Evolutionary conservation across 2,797 vertebrate genomes (phyloP).

Genomic region (Chelonia mydas): DNA sequence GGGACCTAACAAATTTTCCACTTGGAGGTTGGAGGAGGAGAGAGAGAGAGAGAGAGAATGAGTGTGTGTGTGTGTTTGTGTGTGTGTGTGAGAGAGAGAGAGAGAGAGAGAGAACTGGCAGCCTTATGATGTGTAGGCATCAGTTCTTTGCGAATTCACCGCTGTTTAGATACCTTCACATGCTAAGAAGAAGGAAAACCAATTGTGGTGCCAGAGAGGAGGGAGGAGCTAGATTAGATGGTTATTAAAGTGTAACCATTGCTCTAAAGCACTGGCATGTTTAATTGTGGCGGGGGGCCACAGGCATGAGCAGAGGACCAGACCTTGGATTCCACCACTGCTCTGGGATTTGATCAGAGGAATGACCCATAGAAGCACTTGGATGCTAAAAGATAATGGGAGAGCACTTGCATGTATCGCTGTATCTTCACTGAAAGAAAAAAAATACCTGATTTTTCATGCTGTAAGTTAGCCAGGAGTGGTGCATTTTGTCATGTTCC

Average conservation of each 20-base stretch:
- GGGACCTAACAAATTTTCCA: not conserved
- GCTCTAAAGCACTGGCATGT: not conserved
- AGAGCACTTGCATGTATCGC: not conserved
- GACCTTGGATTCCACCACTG: not conserved
- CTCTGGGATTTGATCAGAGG: not conserved
- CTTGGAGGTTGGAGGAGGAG: not conserved
- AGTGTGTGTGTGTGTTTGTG: no score
- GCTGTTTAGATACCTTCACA: not conserved
- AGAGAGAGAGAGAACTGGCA: no score
- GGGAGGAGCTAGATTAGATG: not conserved
- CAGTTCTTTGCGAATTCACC: not conserved
- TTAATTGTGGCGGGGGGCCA: not conserved
- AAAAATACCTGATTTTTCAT: not conserved
- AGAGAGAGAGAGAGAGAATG: no score
- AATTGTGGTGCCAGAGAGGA: not conserved
- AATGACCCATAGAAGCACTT: not conserved
- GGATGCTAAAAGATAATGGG: not conserved
- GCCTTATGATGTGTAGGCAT: not conserved
- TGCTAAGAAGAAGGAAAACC: not conserved
- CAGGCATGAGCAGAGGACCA: not conserved
- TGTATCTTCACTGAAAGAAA: not conserved
- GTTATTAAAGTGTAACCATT: not conserved
- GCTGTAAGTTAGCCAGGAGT: not conserved
- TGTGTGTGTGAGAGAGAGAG: no score
- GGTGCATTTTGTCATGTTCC: not conserved